Evolutionary conservation across 2,888 invertebrate genomes (phyloP).

Genomic region (Coronaproctus castanopsis): DNA sequence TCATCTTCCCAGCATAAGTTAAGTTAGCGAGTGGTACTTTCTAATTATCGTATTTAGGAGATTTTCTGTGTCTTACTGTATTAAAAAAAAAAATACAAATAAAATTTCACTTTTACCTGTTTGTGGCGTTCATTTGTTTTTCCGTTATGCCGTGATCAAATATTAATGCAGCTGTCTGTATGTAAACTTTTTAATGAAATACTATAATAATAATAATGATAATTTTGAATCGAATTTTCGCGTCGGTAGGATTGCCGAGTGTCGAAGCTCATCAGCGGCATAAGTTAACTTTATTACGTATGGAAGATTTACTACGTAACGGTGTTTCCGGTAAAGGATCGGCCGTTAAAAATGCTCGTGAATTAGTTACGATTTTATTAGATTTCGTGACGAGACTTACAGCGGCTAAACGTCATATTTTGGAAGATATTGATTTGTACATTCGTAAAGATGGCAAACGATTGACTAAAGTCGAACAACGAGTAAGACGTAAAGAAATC

Average conservation of each 20-base stretch:
- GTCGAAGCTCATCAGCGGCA: slow-evolving; percentile 56
- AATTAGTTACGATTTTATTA: slow-evolving; percentile 47
- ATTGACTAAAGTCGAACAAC: slow-evolving; percentile 40
- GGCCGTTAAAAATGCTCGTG: slow-evolving; percentile 38
- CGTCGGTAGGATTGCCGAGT: slow-evolving; percentile 37
- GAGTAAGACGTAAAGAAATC: slow-evolving; percentile 43
- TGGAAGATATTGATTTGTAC: slow-evolving; percentile 63
- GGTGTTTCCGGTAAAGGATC: slow-evolving; percentile 42
- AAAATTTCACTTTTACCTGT: no score
- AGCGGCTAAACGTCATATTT: slow-evolving; percentile 55
- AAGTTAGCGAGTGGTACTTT: no score
- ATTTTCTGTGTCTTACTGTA: no score
- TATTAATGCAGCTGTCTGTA: no score
- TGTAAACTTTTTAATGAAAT: no score
- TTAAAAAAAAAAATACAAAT: no score
- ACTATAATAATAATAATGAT: no score
- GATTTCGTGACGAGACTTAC: slow-evolving; percentile 58
- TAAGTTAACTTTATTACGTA: slow-evolving; percentile 46
- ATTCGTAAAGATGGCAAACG: slow-evolving; percentile 32
- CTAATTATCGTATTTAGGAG: no score
- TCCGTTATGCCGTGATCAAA: no score
- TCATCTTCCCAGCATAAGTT: no score
- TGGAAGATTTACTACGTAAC: slow-evolving; percentile 50
- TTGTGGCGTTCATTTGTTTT: no score
- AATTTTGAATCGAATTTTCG: no score